phyloP scores from a whole-genome alignment of 2,113 vertebrate genomes.

The Corythaeola cristata region DNA sequence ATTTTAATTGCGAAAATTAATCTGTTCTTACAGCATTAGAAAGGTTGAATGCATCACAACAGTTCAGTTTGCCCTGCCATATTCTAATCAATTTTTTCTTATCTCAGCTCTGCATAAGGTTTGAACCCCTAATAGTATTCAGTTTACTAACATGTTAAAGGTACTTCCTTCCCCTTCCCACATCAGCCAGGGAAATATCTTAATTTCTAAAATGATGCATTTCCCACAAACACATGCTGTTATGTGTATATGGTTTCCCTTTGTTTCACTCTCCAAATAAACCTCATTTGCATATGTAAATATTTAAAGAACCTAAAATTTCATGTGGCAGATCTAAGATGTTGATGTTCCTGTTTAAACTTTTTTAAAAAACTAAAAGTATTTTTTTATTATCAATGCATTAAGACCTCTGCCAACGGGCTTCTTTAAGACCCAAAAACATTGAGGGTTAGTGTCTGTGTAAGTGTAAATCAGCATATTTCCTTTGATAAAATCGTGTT shows the following conservation, averaged over 20 bases:
- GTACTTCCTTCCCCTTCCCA: conserved; percentile 1
- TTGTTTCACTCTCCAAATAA: conserved; percentile 57
- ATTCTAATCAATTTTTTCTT: conserved; percentile 69
- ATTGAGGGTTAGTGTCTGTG: neutral
- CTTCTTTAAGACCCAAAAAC: conserved; percentile 32
- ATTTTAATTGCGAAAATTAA: conserved; percentile 70
- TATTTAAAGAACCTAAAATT: conserved; percentile 53
- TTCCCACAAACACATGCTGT: neutral
- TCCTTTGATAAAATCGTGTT: neutral
- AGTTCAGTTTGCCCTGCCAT: conserved; percentile 51
- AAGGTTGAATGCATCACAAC: conserved; percentile 59
- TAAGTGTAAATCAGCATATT: neutral
- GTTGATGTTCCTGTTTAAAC: neutral
- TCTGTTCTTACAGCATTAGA: conserved; percentile 62
- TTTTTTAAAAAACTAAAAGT: neutral
- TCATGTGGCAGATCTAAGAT: neutral
- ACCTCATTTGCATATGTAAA: conserved; percentile 43
- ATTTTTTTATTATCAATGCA: conserved; percentile 19
- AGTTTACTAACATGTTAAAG: conserved; percentile 39
- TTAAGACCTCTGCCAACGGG: conserved; percentile 27
- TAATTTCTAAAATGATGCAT: neutral
- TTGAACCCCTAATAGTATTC: conserved; percentile 41
- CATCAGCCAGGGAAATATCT: neutral
- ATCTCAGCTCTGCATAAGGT: conserved; percentile 59
- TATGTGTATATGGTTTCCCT: neutral